Base-by-base conservation (phyloP, 2,888 invertebrate species). In the Rhagonycha fulva region DNA sequence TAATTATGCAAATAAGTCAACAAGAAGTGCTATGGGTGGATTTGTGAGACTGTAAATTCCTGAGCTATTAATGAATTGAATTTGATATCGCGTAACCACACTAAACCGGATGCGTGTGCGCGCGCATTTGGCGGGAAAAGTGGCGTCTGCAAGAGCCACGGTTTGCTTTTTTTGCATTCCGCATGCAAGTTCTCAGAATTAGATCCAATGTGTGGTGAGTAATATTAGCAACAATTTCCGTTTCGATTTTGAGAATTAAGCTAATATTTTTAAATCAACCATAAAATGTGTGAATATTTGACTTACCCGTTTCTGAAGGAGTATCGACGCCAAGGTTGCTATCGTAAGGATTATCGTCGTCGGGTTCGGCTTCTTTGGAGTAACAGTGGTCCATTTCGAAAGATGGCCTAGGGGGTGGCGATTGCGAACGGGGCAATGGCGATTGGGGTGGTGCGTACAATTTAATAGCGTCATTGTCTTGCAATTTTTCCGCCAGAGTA, bases 241-340 rank as follows among this genome's bases (percentile, higher is more conserved):
- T 14, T 67, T 47, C 47, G n/a, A 47, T n/a, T 47, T 47, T 47
- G 47, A 47, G 47, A 47, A 47, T 2, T 2, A 1, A 47, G 47
- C 0, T 2, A 32, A 47, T 47, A n/a, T 47, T 47, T 47, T 47
- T 47, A 0, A 11, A 14, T 0, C 30, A 3, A n/a, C 23, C 14
- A 74, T 62, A 77, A 70, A 75, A 14, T 73, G 93, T 94, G 19
- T 10, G 12, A n/a, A n/a, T 1, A 2, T 7, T n/a, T 2, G n/a
- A 47, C 47, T 47, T 89, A 93, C 96, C 96, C 80, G 96, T 96
- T 91, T 96, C 96, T 62, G 96, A 96, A 74, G 96, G 96, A 81
- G 96, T 96, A 85, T 95, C 95, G 26, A 95, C 92, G 82, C 95
- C 95, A 71, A 94, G 91, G 83, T 90, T 91, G 84, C 93, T 93